phyloP scores from a whole-genome alignment of 2,888 invertebrate genomes.

The Drosophila seclusa region DNA sequence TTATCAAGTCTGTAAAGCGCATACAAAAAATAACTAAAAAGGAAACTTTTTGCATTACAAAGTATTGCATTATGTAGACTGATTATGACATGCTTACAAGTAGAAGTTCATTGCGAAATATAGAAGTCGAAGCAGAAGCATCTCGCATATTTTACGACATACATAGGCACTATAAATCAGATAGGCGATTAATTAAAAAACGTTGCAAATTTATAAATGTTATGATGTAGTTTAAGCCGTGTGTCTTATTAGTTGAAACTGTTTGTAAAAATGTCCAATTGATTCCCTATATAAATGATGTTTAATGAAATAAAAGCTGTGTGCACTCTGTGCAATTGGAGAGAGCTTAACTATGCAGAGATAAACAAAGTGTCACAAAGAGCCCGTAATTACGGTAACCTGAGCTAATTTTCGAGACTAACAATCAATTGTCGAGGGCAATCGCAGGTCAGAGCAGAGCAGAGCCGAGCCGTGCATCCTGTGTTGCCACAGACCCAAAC shows the following conservation, averaged over 20 bases:
- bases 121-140: neutral
- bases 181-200: no score
- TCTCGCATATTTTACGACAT: neutral
- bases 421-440: slow-evolving; percentile 67
- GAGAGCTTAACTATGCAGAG: slow-evolving; percentile 35
- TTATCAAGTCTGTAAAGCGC: neutral
- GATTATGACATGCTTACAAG: neutral
- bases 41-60: no score
- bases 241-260: neutral
- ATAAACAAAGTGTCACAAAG: slow-evolving; percentile 57
- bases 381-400: slow-evolving; percentile 71
- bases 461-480: slow-evolving; percentile 44
- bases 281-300: neutral
- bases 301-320: neutral
- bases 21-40: neutral
- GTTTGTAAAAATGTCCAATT: neutral
- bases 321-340: slow-evolving; percentile 49
- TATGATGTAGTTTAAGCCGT: no score
- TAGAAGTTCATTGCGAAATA: neutral
- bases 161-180: no score
- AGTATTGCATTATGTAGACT: fast-evolving
- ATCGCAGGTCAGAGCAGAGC: neutral
- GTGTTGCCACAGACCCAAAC: slow-evolving; percentile 26
- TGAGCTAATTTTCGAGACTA: slow-evolving; percentile 73
- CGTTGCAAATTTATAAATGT: neutral